Conservation (phyloP, 2,797 vertebrate species). For the Petrocephalus schoutedeni region DNA sequence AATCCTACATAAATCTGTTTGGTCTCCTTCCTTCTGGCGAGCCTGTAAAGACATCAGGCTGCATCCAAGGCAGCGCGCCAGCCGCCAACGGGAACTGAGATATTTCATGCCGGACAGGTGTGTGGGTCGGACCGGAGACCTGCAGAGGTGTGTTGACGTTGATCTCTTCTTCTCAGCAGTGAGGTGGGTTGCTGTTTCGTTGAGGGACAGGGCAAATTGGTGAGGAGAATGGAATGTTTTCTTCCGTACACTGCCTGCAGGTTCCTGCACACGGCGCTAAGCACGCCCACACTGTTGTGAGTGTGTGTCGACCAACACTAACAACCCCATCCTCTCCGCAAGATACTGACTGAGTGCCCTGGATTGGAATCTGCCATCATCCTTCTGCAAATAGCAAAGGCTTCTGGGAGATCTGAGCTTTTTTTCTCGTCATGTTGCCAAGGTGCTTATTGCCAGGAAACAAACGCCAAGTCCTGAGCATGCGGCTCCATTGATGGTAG, state of each 20-base stretch:
- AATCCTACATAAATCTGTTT: slow-evolving; percentile 6
- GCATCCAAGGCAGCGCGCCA: background rate
- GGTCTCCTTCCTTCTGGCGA: background rate
- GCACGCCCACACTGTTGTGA: background rate
- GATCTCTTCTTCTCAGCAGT: background rate
- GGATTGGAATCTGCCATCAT: background rate
- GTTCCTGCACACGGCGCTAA: background rate
- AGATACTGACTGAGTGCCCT: background rate
- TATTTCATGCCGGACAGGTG: slow-evolving; percentile 1
- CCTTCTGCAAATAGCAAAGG: background rate
- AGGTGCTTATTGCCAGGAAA: slow-evolving; percentile 6
- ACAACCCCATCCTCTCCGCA: background rate
- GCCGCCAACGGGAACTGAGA: background rate
- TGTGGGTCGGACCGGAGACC: background rate
- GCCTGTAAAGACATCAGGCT: background rate
- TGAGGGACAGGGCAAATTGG: background rate
- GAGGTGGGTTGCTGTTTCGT: background rate
- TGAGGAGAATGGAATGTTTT: background rate
- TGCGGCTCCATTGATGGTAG: background rate
- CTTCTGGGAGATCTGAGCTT: background rate
- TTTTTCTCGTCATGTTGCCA: background rate
- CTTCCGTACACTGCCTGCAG: background rate
- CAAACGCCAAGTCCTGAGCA: background rate
- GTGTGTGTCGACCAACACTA: background rate
- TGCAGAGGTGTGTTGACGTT: background rate